These are phyloP conservation scores for Mus spretus DNA, from an alignment of 2,797 vertebrate species.

Conservation along the genomic window DNA sequence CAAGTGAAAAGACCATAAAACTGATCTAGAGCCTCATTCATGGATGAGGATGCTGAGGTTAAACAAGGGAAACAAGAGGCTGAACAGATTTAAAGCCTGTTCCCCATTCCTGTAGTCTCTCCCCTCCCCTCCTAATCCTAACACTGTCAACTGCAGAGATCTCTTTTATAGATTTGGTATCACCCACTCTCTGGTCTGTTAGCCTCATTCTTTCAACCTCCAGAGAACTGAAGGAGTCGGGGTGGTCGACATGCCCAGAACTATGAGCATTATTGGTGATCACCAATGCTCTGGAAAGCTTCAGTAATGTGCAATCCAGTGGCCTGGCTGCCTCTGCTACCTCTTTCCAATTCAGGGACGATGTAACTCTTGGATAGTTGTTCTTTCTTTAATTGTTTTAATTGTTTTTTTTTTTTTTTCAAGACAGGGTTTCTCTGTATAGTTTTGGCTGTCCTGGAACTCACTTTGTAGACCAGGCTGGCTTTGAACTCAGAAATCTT, in stretches of 20 bases:
- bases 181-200: not conserved
- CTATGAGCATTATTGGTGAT: too few species aligned
- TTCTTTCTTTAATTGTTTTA: not conserved
- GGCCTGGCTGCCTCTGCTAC: rapidly evolving
- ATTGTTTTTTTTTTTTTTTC: not conserved
- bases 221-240: not conserved
- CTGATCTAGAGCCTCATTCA: not conserved
- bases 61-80: not conserved
- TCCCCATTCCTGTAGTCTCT: not conserved
- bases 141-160: not conserved
- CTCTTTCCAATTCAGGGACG: not conserved
- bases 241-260: not conserved
- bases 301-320: not conserved
- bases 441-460: too few species aligned
- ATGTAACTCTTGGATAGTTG: not conserved
- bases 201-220: not conserved
- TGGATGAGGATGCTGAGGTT: not conserved
- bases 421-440: not conserved
- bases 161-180: not conserved
- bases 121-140: not conserved
- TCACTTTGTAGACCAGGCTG: too few species aligned
- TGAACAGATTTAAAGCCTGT: too few species aligned
- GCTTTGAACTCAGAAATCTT: too few species aligned
- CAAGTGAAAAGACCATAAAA: not conserved
- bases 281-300: rapidly evolving